phyloP scores from a whole-genome alignment of 2,888 invertebrate species.

The Hemithea aestivaria region DNA sequence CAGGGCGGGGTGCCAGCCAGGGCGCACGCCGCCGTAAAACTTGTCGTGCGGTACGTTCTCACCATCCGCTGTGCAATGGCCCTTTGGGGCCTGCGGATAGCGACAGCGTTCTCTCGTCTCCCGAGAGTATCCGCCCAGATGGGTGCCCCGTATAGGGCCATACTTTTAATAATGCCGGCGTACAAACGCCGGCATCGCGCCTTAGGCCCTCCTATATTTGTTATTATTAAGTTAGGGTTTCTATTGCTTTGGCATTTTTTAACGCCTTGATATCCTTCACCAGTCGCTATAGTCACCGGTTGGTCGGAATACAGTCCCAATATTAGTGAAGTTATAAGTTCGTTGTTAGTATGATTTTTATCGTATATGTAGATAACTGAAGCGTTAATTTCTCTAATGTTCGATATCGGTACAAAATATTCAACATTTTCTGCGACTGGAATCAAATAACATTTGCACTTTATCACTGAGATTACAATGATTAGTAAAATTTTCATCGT shows the following conservation, averaged over 20 bases:
- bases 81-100: too few species aligned
- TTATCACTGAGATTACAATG: conserved; percentile 3
- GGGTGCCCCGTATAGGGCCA: too few species aligned
- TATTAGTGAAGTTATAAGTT: conserved; percentile 13
- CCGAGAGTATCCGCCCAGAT: too few species aligned
- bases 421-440: conserved; percentile 2
- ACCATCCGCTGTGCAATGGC: too few species aligned
- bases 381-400: conserved; percentile 12
- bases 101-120: too few species aligned
- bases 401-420: conserved; percentile 14
- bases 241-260: neutral
- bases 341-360: conserved; percentile 7
- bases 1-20: too few species aligned
- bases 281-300: conserved; percentile 13
- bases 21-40: too few species aligned
- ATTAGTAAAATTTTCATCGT: conserved; percentile 9
- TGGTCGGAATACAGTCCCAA: conserved; percentile 13
- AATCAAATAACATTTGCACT: conserved; percentile 13
- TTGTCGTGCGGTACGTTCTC: too few species aligned
- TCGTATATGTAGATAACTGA: conserved; percentile 15
- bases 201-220: too few species aligned
- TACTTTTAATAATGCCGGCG: too few species aligned
- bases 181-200: too few species aligned
- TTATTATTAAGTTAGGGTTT: conserved; percentile 16
- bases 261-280: neutral